Base-by-base conservation (phyloP, 1,140 invertebrate species). In the Choristoneura fumiferana region DNA sequence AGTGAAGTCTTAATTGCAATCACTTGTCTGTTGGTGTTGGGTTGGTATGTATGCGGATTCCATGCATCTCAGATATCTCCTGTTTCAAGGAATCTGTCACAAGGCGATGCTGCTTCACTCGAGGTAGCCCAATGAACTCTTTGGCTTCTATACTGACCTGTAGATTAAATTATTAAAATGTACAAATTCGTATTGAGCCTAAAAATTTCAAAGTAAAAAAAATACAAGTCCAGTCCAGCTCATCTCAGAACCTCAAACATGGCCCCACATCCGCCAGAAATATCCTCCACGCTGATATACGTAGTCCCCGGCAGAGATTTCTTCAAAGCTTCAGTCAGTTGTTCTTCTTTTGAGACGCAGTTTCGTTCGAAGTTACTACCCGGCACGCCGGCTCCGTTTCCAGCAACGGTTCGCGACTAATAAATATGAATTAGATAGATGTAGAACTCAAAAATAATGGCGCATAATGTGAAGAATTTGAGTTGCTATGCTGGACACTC, bases 11-110 rank as follows among this genome's bases (percentile, higher is more conserved):
- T 3, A 29, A 12, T 35, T 14, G 4, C 34, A 35, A 15, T 57
- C 22, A 59, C 39, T 53, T 52, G 33, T 18, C 22, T 13, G 35
- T 15, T 10, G 62, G 43, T 4, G 91, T 81, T 18, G 91, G 72
- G 14, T 84, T 84, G 3, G 95, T 95, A 60, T 93, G 91, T 66
- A 97, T 95, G 64, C 95, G 87, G 36, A 96, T 91, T 0, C 95
- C 96, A 88, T 97, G 96, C 94, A 97, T 96, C 60, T 93, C 91
- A 81, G 94, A 95, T 52, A 97, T 96, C 87, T 96, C 93, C 66
- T 92, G 91, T 76, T 94, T 94, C 6, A 97, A 89, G 1, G 92
- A 92, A 72, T 95, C 92, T 65, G 95, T 96, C 0, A 97, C 94
- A 12, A 96, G 79, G 69, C 93, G 90, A 85, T 97, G 96, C 78